Evolutionary conservation across 2,888 invertebrate species (phyloP).

Genomic region (Tiliacea aurago): DNA sequence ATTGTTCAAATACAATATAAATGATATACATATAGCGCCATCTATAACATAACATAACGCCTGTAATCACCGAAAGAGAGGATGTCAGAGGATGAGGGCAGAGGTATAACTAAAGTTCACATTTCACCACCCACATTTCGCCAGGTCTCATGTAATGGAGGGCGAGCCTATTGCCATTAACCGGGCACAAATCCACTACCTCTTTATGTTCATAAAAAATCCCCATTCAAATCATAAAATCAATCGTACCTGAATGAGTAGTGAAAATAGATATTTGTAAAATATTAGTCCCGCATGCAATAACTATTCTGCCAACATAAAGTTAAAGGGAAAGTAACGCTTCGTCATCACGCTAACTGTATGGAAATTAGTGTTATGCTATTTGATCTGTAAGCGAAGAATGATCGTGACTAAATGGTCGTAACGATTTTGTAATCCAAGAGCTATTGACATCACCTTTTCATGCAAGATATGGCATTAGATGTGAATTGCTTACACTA

Average conservation of each 20-base stretch:
- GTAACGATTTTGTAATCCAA: constrained; percentile 67
- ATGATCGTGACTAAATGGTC: constrained; percentile 67
- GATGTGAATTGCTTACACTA: neutral
- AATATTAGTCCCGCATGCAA: constrained; percentile 37
- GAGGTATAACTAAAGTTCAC: no score
- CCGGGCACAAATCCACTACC: no score
- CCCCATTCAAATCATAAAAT: constrained; percentile 4
- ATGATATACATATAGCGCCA: neutral
- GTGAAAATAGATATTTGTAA: constrained; percentile 36
- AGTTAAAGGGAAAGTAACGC: constrained; percentile 63
- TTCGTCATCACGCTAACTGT: constrained; percentile 66
- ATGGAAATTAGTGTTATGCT: constrained; percentile 66
- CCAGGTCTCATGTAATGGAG: no score
- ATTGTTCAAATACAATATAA: no score
- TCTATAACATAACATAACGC: neutral
- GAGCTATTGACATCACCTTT: constrained; percentile 55
- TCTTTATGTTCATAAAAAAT: neutral
- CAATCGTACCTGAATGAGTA: constrained; percentile 10
- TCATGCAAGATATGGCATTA: constrained; percentile 7
- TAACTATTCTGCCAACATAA: constrained; percentile 33
- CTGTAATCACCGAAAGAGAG: no score
- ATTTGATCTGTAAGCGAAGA: constrained; percentile 63
- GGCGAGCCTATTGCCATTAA: no score
- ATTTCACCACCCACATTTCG: no score
- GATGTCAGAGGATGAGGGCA: no score